phyloP scores from a whole-genome alignment of 2,113 vertebrate species.

The Nesoenas mayeri region DNA sequence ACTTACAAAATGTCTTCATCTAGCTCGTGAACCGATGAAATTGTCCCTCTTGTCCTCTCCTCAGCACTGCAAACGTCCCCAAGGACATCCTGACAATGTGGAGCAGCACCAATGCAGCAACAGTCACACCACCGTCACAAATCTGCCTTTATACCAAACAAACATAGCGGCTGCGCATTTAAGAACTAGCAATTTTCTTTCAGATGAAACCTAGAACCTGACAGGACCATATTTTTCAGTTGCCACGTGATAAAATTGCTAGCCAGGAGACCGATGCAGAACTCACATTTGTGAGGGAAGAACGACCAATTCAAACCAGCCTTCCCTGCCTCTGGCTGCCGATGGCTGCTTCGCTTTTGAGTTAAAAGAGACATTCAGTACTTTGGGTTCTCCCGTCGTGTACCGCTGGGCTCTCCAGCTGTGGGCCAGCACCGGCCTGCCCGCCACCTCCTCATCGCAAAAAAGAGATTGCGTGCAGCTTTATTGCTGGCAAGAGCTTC shows the following conservation, averaged over 20 bases:
- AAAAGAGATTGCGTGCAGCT: not conserved
- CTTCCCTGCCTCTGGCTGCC: not conserved
- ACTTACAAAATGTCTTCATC: not conserved
- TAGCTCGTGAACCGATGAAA: not conserved
- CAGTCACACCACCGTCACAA: not conserved
- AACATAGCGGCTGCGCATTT: not conserved
- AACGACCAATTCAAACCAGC: not conserved
- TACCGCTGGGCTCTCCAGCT: not conserved
- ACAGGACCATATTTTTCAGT: not conserved
- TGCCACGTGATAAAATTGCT: rapidly evolving
- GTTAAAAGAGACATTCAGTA: not conserved
- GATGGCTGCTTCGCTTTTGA: not conserved
- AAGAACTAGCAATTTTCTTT: not conserved
- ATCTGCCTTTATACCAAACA: not conserved
- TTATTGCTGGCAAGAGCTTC: not conserved
- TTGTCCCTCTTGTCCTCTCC: not conserved
- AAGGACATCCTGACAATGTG: not conserved
- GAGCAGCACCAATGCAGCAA: not conserved
- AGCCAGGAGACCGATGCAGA: not conserved
- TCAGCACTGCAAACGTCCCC: not conserved
- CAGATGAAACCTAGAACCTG: not conserved
- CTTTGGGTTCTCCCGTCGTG: not conserved
- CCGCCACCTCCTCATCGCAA: too few relatives aligned
- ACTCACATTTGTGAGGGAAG: rapidly evolving
- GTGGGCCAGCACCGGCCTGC: too few relatives aligned